Conservation (phyloP, 2,113 vertebrate species). For the Ctenodactylus gundi region DNA sequence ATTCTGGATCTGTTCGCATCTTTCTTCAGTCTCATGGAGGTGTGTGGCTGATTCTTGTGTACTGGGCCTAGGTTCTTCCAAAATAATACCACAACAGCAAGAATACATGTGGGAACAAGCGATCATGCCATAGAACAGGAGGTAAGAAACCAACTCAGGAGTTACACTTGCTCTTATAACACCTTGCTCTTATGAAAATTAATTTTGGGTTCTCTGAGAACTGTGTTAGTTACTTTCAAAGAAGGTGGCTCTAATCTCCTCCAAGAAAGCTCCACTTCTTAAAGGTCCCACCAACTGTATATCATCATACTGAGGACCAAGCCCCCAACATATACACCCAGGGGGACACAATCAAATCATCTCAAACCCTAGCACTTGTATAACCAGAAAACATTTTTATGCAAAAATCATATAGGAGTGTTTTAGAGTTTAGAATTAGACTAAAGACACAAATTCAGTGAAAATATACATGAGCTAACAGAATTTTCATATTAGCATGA, state of each 20-base stretch:
- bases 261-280: not conserved
- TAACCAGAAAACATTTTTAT: not conserved
- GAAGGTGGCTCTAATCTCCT: not conserved
- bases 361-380: not conserved
- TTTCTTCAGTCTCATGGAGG: not conserved
- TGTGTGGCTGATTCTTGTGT: not conserved
- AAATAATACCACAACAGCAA: not conserved
- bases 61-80: not conserved
- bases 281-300: not conserved
- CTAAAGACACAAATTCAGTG: not conserved
- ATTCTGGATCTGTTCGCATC: not conserved
- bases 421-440: not conserved
- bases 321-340: not conserved
- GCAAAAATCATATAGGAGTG: not conserved
- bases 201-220: not conserved
- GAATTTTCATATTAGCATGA: not conserved
- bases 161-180: not conserved
- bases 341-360: not conserved
- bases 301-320: not conserved
- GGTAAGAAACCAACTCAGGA: not conserved
- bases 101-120: not conserved
- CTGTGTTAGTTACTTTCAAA: not conserved
- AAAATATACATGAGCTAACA: not conserved
- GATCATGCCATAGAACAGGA: not conserved
- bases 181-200: not conserved